Conservation (phyloP, 2,113 vertebrate species). For the Brachionichthys hirsutus region DNA sequence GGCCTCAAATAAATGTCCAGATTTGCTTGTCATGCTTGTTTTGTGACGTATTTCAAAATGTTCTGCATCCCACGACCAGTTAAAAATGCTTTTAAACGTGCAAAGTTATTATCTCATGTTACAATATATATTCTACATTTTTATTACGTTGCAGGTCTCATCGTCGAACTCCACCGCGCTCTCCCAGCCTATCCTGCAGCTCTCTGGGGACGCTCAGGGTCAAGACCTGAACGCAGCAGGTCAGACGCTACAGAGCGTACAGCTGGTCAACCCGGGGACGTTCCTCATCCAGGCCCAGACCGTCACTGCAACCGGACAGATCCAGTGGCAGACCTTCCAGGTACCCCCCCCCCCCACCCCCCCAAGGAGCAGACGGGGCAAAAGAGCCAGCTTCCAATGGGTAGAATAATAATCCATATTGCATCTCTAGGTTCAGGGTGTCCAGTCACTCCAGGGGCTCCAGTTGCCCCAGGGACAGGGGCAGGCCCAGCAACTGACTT, state of each 20-base stretch:
- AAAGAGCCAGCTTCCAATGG: no score
- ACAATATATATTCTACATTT: background rate
- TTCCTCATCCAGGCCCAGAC: conserved; percentile 99
- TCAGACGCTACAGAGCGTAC: conserved; percentile 93
- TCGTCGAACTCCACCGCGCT: conserved; percentile 68
- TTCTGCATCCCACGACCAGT: no score
- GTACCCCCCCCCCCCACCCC: conserved; percentile 19
- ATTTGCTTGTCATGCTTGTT: no score
- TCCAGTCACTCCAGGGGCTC: conserved; percentile 97
- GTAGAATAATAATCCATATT: background rate
- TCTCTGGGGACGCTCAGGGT: conserved; percentile 89
- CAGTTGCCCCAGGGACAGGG: conserved; percentile 85
- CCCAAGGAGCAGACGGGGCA: no score
- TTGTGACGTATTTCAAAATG: no score
- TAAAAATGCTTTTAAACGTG: no score
- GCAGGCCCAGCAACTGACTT: conserved; percentile 91
- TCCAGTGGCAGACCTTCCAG: conserved; percentile 99
- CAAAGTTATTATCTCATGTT: background rate
- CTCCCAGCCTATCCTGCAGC: conserved; percentile 90
- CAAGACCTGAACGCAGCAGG: conserved; percentile 86
- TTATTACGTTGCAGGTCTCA: conserved; percentile 83
- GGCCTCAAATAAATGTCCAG: no score
- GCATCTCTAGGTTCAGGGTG: conserved; percentile 86
- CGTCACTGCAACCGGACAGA: conserved; percentile 95
- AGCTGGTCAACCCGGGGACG: conserved; percentile 95